These are phyloP conservation scores for Aphaenogaster floridana DNA, from an alignment of 1,140 invertebrate genomes.

Conservation along the genomic window DNA sequence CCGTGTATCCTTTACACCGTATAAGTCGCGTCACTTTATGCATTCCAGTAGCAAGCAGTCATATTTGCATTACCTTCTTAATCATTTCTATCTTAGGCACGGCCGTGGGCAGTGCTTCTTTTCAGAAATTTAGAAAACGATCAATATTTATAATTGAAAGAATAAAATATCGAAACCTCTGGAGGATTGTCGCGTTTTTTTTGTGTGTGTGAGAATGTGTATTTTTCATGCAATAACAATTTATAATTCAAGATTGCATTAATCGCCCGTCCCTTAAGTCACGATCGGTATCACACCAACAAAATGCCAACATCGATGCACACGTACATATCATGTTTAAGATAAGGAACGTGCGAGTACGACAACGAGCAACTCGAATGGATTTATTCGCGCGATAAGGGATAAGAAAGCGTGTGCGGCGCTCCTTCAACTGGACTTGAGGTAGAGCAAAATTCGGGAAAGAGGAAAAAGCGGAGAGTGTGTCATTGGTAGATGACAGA, in stretches of 20 bases:
- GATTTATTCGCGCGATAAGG: conserved; percentile 12
- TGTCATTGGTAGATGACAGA: conserved; percentile 63
- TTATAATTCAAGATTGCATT: neutral
- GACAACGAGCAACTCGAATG: conserved; percentile 8
- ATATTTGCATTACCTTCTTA: conserved; percentile 9
- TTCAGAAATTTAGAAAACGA: neutral
- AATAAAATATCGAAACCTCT: conserved; percentile 5
- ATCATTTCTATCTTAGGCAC: conserved; percentile 39
- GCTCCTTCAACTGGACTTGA: conserved; percentile 70
- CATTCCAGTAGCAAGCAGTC: conserved; percentile 18
- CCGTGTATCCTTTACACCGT: neutral
- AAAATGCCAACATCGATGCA: conserved; percentile 20
- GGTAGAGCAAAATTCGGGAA: conserved; percentile 78
- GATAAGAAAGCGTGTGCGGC: conserved; percentile 15
- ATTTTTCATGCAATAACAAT: neutral
- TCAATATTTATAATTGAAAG: conserved; percentile 29
- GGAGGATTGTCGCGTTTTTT: conserved; percentile 22
- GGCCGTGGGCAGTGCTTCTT: conserved; percentile 38
- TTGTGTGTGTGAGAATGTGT: neutral
- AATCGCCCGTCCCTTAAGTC: conserved; percentile 5
- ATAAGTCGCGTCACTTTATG: conserved; percentile 25
- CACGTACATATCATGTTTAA: neutral
- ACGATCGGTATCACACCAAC: neutral
- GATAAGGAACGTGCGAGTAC: conserved; percentile 16
- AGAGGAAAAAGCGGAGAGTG: conserved; percentile 71